A percentile compares a stretch with the other conserved stretches of the same genome.
Conservation (phyloP, 2,113 vertebrate genomes). For the Glaucidium brasilianum region DNA sequence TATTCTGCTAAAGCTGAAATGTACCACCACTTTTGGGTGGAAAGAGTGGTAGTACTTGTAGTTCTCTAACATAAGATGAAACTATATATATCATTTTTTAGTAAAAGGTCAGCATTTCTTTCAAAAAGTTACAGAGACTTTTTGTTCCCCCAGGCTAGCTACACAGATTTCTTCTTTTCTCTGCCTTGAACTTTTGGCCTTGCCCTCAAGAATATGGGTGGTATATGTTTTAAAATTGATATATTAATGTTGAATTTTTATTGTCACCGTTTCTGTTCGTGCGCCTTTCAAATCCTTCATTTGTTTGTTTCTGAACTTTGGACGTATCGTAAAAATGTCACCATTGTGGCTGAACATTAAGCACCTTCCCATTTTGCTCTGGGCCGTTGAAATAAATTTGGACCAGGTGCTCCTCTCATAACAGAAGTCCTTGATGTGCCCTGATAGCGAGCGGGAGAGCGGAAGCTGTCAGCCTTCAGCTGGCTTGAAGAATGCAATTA, state of each 20-base stretch:
- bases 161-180: slow-evolving; percentile 13
- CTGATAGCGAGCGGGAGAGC: slow-evolving; percentile 81
- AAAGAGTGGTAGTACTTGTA: neutral
- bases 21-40: neutral
- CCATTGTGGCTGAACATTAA: slow-evolving; percentile 92
- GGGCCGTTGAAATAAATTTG: slow-evolving; percentile 84
- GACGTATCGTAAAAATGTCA: slow-evolving; percentile 94
- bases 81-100: neutral
- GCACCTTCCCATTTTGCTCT: slow-evolving; percentile 87
- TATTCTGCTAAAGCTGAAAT: neutral
- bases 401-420: slow-evolving; percentile 83
- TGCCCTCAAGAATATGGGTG: slow-evolving; percentile 77
- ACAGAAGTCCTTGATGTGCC: slow-evolving; percentile 84
- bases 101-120: slow-evolving; percentile 3
- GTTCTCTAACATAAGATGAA: neutral
- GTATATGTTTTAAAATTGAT: slow-evolving; percentile 82
- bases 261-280: slow-evolving; percentile 81
- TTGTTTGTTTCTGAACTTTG: slow-evolving; percentile 84
- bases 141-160: neutral
- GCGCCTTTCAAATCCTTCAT: slow-evolving; percentile 82
- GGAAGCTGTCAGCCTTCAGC: slow-evolving; percentile 82
- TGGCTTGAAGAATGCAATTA: slow-evolving; percentile 83
- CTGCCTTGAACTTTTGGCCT: slow-evolving; percentile 75
- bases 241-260: slow-evolving; percentile 84
- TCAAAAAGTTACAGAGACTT: neutral